Conservation (phyloP, 2,888 invertebrate species). For the Microctonus aethiopoides region DNA sequence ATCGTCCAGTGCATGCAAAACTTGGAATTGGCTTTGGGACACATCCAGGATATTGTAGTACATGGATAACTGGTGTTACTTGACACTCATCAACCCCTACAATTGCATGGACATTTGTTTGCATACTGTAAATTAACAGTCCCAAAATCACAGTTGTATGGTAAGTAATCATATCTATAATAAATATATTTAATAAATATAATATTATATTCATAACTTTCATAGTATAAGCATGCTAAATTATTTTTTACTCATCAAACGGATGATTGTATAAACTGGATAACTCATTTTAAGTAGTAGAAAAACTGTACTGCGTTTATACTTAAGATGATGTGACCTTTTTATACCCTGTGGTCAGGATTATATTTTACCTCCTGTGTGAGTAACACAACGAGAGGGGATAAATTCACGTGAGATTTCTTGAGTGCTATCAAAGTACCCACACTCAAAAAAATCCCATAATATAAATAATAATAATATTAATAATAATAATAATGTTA, state of each 20-base stretch:
- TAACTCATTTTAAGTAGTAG: constrained; percentile 35
- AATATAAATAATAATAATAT: neutral
- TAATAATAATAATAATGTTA: neutral
- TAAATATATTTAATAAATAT: neutral
- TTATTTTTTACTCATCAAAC: neutral
- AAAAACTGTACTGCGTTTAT: constrained; percentile 31
- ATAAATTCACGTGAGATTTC: constrained; percentile 14
- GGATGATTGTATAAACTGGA: neutral
- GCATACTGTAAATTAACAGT: constrained; percentile 47
- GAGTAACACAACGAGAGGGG: neutral
- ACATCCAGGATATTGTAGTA: constrained; percentile 90
- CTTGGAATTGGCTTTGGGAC: constrained; percentile 93
- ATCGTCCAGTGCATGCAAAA: constrained; percentile 91
- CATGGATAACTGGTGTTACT: constrained; percentile 91
- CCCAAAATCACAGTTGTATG: constrained; percentile 48
- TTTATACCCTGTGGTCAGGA: constrained; percentile 52
- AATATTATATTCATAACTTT: neutral
- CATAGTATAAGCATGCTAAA: neutral
- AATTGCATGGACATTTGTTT: constrained; percentile 56
- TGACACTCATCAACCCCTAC: constrained; percentile 81
- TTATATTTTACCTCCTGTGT: constrained; percentile 42
- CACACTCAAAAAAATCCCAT: neutral
- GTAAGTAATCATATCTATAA: constrained; percentile 46
- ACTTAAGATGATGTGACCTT: constrained; percentile 40
- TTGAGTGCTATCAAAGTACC: neutral